These are phyloP conservation scores for Corythornis leucogaster DNA, from an alignment of 2,797 vertebrate genomes.

Conservation along the genomic window DNA sequence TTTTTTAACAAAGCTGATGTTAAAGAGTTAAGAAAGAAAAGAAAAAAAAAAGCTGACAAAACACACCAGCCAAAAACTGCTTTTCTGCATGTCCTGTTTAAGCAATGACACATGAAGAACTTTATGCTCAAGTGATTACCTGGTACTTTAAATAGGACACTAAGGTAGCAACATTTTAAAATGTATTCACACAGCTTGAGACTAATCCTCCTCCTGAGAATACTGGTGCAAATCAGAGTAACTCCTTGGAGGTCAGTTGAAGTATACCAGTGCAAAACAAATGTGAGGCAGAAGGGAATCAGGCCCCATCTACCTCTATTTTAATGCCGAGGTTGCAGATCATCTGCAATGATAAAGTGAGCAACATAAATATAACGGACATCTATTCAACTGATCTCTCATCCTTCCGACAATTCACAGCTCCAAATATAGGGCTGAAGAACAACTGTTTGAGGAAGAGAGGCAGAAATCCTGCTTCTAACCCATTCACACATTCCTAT, in stretches of 20 bases:
- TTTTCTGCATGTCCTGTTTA: not conserved
- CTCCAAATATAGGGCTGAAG: conserved; percentile 27
- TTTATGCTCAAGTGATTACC: conserved; percentile 34
- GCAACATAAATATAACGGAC: conserved; percentile 44
- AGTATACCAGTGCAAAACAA: conserved; percentile 12
- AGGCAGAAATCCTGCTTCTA: conserved; percentile 24
- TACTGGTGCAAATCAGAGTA: conserved; percentile 14
- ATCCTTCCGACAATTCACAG: conserved; percentile 40
- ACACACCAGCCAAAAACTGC: not conserved
- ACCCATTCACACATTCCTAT: not conserved
- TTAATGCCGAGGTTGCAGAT: conserved; percentile 43
- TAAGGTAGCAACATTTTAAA: conserved; percentile 26
- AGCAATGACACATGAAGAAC: conserved; percentile 55
- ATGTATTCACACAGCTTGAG: conserved; percentile 13
- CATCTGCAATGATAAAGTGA: conserved; percentile 41
- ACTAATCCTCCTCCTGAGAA: conserved; percentile 28
- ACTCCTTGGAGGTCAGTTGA: conserved; percentile 26
- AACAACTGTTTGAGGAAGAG: conserved; percentile 45
- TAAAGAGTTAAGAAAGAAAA: not conserved
- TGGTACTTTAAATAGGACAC: conserved; percentile 38
- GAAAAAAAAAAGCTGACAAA: not conserved
- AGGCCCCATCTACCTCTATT: not conserved
- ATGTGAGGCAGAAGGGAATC: not conserved
- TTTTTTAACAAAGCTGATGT: not conserved
- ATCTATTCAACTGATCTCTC: conserved; percentile 44